Base-by-base conservation (phyloP, 2,797 vertebrate species). In the Chaunax sp. region DNA sequence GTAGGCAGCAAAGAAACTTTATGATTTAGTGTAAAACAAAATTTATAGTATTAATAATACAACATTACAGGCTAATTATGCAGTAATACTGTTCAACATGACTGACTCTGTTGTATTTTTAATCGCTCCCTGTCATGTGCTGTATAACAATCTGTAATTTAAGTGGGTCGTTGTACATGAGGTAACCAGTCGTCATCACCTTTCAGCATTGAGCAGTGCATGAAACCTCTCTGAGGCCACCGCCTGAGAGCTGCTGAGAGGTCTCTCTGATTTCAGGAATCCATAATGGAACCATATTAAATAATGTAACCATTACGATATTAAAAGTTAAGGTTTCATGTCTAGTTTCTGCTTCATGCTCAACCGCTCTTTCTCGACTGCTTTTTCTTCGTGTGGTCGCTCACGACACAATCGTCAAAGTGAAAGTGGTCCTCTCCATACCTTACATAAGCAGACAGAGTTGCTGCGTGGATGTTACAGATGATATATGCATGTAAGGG, bases 401-500 rank as follows among this genome's bases (percentile, higher is more conserved):
- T 0, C 7, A 19, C 23, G 11, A 7, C 4, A 7, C 5, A 23
- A 13, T 30, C 11, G 18, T 26, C 40, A 22, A 4, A 43, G 26
- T 35, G 15, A 49, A 63, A 41, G 22, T 4, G 2, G 7, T 16
- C 28, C 26, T 2, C 6, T 5, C n/a, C n/a, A n/a, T n/a, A n/a
- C 46, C 13, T 45, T 18, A 16, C 37, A 12, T 62, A n/a, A 56
- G 55, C 22, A 56, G 43, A 66, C 30, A 8, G 15, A 38, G 19
- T 57, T 50, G 19, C 45, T 64, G 3, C 53, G 38, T 16, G 2
- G 14, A 26, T 56, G 20, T 33, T 64, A 26, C 5, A 63, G 40
- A 61, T 59, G 43, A 72, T 45, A 3, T n/a, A 64, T 49, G 57
- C 30, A 3, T 60, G 44, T 43, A 62, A 71, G 45, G 6, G 54